These are phyloP conservation scores for Loris lydekkerianus DNA, from an alignment of 2,797 vertebrate genomes.

Conservation along the genomic window DNA sequence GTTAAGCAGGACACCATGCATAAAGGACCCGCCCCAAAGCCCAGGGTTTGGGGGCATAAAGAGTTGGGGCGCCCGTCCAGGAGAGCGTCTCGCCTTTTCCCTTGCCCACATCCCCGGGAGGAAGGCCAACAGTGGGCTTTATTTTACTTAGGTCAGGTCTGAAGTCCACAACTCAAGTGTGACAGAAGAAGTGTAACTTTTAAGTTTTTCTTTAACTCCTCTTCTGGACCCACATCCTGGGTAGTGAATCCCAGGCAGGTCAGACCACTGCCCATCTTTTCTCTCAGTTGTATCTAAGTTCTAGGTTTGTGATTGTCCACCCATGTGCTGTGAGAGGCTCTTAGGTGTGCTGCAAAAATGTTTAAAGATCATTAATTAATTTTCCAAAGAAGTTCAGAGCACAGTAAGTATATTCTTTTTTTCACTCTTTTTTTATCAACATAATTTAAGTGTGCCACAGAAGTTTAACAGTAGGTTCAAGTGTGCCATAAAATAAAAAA, in stretches of 20 bases:
- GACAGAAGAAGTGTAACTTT: background rate
- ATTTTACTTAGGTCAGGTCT: background rate
- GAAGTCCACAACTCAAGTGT: background rate
- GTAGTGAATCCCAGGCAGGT: background rate
- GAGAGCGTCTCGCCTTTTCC: background rate
- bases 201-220: background rate
- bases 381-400: too few species aligned
- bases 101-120: background rate
- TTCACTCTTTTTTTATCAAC: too few species aligned
- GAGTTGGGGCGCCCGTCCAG: fast-evolving
- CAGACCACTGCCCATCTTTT: background rate
- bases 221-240: background rate
- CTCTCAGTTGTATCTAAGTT: background rate
- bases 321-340: too few species aligned
- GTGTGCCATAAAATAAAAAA: too few species aligned
- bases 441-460: too few species aligned
- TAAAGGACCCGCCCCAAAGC: background rate
- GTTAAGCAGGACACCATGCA: too few species aligned
- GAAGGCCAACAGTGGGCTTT: background rate
- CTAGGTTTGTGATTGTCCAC: background rate
- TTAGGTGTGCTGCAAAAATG: too few species aligned
- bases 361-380: too few species aligned
- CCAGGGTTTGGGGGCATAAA: too few species aligned
- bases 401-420: too few species aligned
- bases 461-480: too few species aligned